Percentiles rank a stretch among this genome's conserved stretches.
phyloP scores from a whole-genome alignment of 2,113 vertebrate species.

The Lophura nycthemera region DNA sequence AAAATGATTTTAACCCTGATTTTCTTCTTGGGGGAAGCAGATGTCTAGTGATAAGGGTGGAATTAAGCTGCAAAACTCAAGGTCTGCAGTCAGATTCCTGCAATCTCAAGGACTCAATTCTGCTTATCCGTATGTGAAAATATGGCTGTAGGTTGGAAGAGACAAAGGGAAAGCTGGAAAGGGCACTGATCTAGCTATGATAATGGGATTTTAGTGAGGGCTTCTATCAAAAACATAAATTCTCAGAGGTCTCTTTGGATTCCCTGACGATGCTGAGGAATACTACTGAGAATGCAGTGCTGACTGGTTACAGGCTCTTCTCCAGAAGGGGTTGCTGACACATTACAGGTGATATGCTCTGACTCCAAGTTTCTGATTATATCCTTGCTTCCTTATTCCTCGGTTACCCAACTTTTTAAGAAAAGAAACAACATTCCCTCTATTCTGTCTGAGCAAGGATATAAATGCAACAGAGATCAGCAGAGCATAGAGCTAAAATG shows the following conservation, averaged over 20 bases:
- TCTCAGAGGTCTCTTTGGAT: not conserved
- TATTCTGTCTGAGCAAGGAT: not conserved
- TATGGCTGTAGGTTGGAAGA: not conserved
- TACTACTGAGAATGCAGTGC: not conserved
- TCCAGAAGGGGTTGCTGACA: not conserved
- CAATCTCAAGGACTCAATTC: not conserved
- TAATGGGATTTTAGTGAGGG: not conserved
- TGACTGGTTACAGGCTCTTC: not conserved
- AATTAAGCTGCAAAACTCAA: not conserved
- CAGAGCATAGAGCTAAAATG: not conserved
- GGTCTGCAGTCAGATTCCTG: not conserved
- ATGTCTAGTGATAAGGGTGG: not conserved
- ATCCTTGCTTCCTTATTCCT: not conserved
- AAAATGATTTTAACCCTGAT: not conserved
- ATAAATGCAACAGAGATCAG: not conserved
- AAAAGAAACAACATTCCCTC: not conserved
- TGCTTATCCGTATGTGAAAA: not conserved
- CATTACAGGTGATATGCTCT: not conserved
- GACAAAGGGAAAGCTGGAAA: not conserved
- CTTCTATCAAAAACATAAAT: not conserved
- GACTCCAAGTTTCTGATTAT: not conserved
- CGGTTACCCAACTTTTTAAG: not conserved
- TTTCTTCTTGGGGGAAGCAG: not conserved
- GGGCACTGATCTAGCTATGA: not conserved
- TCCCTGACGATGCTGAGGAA: not conserved